Percentiles rank a stretch among this genome's conserved stretches.
Conservation (phyloP, 2,797 vertebrate species). For the Erethizon dorsatum region DNA sequence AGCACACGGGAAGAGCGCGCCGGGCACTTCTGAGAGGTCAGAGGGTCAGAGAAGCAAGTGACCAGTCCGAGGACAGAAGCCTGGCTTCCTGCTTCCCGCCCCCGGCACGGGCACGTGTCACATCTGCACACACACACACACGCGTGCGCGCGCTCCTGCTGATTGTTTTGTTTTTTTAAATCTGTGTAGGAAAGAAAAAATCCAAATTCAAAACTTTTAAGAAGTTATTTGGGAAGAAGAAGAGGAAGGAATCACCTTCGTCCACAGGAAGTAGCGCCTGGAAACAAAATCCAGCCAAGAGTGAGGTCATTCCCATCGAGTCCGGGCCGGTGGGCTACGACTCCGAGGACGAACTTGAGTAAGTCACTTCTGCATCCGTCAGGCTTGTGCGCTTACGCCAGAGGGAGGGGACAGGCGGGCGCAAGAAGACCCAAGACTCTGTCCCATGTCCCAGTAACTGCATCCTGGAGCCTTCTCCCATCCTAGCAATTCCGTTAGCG, state of each 20-base stretch:
- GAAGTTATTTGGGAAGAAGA: conserved; percentile 93
- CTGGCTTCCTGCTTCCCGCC: background rate
- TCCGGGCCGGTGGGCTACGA: conserved; percentile 86
- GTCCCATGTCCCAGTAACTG: too few species aligned
- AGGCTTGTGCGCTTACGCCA: background rate
- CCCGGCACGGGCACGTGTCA: accelerated
- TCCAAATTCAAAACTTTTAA: conserved; percentile 94
- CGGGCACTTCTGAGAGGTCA: accelerated
- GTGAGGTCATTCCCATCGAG: conserved; percentile 90
- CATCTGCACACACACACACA: background rate
- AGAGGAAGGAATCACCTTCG: conserved; percentile 88
- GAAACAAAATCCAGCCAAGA: conserved; percentile 93
- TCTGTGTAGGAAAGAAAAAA: conserved; percentile 93
- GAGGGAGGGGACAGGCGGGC: accelerated
- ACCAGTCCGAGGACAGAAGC: background rate
- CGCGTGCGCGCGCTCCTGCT: background rate
- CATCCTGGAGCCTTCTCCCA: background rate
- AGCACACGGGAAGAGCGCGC: accelerated
- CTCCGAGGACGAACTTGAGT: conserved; percentile 93
- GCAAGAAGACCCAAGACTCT: accelerated
- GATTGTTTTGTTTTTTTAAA: background rate
- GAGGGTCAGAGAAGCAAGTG: background rate
- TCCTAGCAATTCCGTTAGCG: background rate
- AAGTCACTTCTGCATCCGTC: conserved; percentile 76
- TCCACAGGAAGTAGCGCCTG: conserved; percentile 84